A percentile compares a stretch with the other conserved stretches of the same genome.
phyloP scores from a whole-genome alignment of 2,888 invertebrate genomes.

The Eueremaeus valkanovi region DNA sequence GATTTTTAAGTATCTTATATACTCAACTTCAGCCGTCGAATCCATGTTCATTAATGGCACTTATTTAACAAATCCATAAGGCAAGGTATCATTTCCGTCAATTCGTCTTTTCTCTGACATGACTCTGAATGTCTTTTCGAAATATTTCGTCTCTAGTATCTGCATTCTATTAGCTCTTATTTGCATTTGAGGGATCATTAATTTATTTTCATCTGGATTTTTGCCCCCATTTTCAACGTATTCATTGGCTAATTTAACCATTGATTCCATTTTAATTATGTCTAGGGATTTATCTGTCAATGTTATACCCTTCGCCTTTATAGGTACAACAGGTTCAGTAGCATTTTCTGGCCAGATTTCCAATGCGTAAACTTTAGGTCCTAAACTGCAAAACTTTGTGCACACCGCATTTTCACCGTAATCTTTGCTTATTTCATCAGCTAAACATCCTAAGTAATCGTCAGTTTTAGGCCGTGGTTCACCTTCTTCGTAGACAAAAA shows the following conservation, averaged over 20 bases:
- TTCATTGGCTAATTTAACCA: slow-evolving; percentile 1
- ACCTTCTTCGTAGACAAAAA: slow-evolving; percentile 47
- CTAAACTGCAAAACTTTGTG: slow-evolving; percentile 50
- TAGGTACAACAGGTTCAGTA: not conserved
- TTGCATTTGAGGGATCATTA: slow-evolving; percentile 2
- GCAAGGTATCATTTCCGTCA: not conserved
- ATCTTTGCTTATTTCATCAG: slow-evolving; percentile 49
- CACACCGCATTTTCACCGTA: slow-evolving; percentile 49
- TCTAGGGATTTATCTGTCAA: slow-evolving; percentile 13
- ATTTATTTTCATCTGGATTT: too few relatives aligned
- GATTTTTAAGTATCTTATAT: not conserved
- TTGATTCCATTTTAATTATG: slow-evolving; percentile 11
- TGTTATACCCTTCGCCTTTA: slow-evolving; percentile 25
- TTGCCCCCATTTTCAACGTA: not conserved
- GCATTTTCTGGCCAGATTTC: slow-evolving; percentile 42
- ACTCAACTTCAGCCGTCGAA: not conserved
- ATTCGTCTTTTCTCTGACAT: slow-evolving; percentile 32
- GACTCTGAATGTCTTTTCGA: slow-evolving; percentile 12
- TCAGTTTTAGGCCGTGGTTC: slow-evolving; percentile 42
- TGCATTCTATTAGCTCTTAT: not conserved
- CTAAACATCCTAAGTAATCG: slow-evolving; percentile 51
- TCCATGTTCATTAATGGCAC: not conserved
- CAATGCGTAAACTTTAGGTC: slow-evolving; percentile 51
- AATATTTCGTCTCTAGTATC: slow-evolving; percentile 23
- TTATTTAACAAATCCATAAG: slow-evolving; percentile 9